phyloP scores from a whole-genome alignment of 2,888 invertebrate genomes.

The Aspidiotus destructor region DNA sequence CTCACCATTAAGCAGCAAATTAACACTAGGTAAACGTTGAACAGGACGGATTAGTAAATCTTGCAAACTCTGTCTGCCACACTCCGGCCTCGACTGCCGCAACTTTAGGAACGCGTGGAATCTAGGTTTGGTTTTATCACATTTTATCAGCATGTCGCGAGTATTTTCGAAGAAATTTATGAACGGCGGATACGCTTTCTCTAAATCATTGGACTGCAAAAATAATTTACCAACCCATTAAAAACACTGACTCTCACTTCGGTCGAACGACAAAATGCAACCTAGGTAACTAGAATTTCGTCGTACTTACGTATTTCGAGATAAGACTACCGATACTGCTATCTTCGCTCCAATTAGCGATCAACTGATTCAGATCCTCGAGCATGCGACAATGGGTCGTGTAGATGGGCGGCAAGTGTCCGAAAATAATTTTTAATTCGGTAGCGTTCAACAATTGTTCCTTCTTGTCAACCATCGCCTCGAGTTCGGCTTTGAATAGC shows the following conservation, averaged over 20 bases:
- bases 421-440: constrained; percentile 89
- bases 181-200: constrained; percentile 93
- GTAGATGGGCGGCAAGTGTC: constrained; percentile 86
- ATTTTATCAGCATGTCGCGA: constrained; percentile 80
- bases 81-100: constrained; percentile 85
- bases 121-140: constrained; percentile 80
- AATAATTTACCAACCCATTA: constrained; percentile 12
- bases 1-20: constrained; percentile 82
- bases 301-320: constrained; percentile 55
- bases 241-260: not conserved
- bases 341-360: constrained; percentile 79
- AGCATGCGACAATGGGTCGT: constrained; percentile 76
- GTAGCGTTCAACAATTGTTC: constrained; percentile 73
- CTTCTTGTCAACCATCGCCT: constrained; percentile 71
- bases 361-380: constrained; percentile 50
- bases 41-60: constrained; percentile 96
- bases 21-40: constrained; percentile 91
- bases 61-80: constrained; percentile 87
- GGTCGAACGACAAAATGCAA: no score
- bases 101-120: constrained; percentile 98
- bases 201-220: constrained; percentile 64
- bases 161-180: constrained; percentile 97
- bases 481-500: constrained; percentile 88
- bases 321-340: constrained; percentile 78
- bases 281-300: not conserved